Base-by-base conservation (phyloP, 1,140 invertebrate species). In the Aphelenchoides besseyi region DNA sequence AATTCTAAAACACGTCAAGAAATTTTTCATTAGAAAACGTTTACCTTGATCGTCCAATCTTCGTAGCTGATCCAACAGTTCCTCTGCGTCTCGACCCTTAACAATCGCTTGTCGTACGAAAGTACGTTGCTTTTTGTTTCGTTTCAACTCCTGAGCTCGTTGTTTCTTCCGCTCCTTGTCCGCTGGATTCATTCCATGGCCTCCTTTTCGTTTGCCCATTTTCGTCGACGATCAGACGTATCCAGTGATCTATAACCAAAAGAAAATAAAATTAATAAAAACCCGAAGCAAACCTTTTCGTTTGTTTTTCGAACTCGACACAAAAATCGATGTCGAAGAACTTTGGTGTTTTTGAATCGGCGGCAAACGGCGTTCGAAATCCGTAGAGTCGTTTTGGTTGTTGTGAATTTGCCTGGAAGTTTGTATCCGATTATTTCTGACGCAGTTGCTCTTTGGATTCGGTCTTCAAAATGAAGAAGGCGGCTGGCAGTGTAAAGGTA, bases 81-180 rank as follows among this genome's bases (percentile, higher is more conserved):
- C 85, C 30, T 82, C 69, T 61, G 87, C 86, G 78, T 88, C 86
- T 74, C 86, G 86, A 64, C 85, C 82, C 76, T 88, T 88, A 5
- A 88, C 74, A 0, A 88, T 86, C 68, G 86, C 86, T 68, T 85
- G 84, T 66, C 87, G 76, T 1, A 87, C 86, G 68, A 85, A 76
- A 78, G 85, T 85, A 68, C 87, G 81, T 78, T 88, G 86, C 69
- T 87, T 87, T 76, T 87, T 88, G 77, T 88, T 88, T 80, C 86
- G 35, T 30, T 81, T 79, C n/a, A 81, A 36, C 63, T 79, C 78
- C 36, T 74, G 79, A 12, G 71, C 48, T 18, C 78, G 78, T 59
- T 53, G 23, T 32, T 69, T 83, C 84, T 86, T 85, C 81, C 87
- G 76, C 35, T 87, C 87, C 75, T 86, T 85, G 74, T 88, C 87